Conservation (phyloP, 2,113 vertebrate species). For the Megaptera novaeangliae region DNA sequence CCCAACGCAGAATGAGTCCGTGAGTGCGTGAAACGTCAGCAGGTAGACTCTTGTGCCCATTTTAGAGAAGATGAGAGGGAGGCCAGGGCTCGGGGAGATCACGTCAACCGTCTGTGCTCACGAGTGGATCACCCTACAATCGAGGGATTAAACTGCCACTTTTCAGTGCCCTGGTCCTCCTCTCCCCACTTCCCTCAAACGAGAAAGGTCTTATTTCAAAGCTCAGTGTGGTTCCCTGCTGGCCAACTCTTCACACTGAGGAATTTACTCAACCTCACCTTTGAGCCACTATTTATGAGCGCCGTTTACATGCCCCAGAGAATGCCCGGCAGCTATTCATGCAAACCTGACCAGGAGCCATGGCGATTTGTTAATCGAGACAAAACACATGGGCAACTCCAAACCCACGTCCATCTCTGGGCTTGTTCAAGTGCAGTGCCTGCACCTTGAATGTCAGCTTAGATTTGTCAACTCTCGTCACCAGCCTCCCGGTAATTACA, state of each 20-base stretch:
- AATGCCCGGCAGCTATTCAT: not conserved
- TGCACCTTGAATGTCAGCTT: conserved; percentile 51
- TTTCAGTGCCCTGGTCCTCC: not conserved
- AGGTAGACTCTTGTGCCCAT: not conserved
- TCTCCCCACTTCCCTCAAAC: not conserved
- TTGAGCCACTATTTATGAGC: conserved; percentile 36
- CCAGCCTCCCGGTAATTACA: conserved; percentile 44
- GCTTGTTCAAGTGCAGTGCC: conserved; percentile 45
- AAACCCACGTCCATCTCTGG: conserved; percentile 17
- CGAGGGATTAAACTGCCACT: not conserved
- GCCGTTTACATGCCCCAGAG: conserved; percentile 56
- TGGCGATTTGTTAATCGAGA: conserved; percentile 45
- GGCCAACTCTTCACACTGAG: not conserved
- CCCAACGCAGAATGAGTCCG: not conserved
- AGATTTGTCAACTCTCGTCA: conserved; percentile 44
- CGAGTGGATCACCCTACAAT: not conserved
- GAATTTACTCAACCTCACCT: conserved; percentile 47
- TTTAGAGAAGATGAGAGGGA: not conserved
- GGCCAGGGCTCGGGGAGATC: not conserved
- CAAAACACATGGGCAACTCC: conserved; percentile 39
- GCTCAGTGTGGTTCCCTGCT: not conserved
- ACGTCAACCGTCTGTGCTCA: not conserved
- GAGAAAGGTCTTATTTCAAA: conserved; percentile 63
- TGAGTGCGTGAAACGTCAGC: too few relatives aligned
- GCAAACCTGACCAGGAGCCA: not conserved